These are phyloP conservation scores for Drosophila kepulauana DNA, from an alignment of 1,140 invertebrate genomes.

Conservation along the genomic window DNA sequence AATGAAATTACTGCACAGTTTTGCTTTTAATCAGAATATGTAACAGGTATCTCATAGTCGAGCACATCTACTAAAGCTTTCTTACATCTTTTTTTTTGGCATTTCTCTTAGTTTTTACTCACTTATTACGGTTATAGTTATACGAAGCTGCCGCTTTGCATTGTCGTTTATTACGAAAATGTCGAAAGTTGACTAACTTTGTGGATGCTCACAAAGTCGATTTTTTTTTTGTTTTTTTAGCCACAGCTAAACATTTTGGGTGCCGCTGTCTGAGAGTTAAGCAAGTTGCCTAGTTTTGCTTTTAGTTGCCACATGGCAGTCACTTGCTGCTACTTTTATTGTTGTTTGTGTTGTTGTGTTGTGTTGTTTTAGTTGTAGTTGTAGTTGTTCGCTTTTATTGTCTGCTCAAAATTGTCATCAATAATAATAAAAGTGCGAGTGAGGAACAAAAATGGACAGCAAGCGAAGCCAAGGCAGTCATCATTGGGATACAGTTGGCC, in stretches of 20 bases:
- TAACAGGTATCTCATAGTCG: too few species aligned
- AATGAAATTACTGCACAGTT: too few species aligned
- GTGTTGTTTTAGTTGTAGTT: constrained; percentile 37
- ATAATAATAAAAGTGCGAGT: constrained; percentile 77
- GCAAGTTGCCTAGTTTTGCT: constrained; percentile 50
- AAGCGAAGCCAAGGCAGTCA: constrained; percentile 3
- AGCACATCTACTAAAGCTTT: too few species aligned
- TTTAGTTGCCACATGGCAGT: constrained; percentile 47
- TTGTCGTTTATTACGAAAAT: constrained; percentile 64
- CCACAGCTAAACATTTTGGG: constrained; percentile 29
- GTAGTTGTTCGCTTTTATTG: constrained; percentile 69
- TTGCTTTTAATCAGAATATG: too few species aligned
- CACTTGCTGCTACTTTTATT: neutral
- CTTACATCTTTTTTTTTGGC: neutral
- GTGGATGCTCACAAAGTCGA: constrained; percentile 44
- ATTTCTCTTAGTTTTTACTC: constrained; percentile 47
- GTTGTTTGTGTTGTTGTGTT: neutral
- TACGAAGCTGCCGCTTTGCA: constrained; percentile 48
- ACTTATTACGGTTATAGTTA: constrained; percentile 40
- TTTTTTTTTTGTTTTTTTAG: constrained; percentile 30
- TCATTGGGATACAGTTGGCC: constrained; percentile 57
- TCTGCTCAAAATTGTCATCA: constrained; percentile 82
- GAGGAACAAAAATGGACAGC: constrained; percentile 54
- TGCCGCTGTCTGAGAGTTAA: constrained; percentile 32
- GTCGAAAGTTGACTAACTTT: constrained; percentile 69